Base-by-base conservation (phyloP, 2,113 vertebrate species). In the Sceloporus tristichus region DNA sequence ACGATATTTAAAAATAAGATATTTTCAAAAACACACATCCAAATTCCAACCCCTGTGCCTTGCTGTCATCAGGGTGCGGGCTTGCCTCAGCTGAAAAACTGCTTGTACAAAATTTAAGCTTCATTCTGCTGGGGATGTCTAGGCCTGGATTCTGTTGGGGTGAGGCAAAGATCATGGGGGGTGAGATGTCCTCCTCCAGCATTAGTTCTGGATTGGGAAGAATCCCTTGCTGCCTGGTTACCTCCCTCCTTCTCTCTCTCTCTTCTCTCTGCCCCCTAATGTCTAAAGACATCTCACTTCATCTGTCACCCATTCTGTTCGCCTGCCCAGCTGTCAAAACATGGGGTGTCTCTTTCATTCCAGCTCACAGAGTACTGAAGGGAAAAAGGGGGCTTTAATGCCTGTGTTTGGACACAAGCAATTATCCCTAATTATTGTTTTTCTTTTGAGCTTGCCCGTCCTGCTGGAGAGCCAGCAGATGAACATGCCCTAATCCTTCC, bases 361-460 rank as follows among this genome's bases (percentile, higher is more conserved):
- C 97, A 97, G 97, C 98, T 98, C 97, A 98, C 97, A 97, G 97
- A 97, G 97, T 98, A 98, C 98, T 96, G 97, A 98, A 98, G 75
- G 96, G 95, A 95, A 95, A 95, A 42, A 97, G 97, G 97, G 97
- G 97, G 97, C 98, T 98, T 98, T 98, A 98, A 98, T 97, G 98
- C 98, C 97, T 97, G 96, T 99, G 98, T 99, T 99, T 99, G 98
- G 98, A 99, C 98, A 99, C 98, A 99, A 99, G 99, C 99, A 99
- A 99, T 99, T 99, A 99, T 99, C 98, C 98, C 98, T 99, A 99
- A 99, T 99, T 99, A 99, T 99, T 99, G 98, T 99, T 98, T 99
- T 99, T 99, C 98, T 99, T 99, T 99, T 99, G 98, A 98, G 98
- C 98, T 97, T 98, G 97, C 98, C 98, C 96, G 97, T 98, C 98